Evolutionary conservation across 2,888 invertebrate species (phyloP), one percentile per base, ranked within the genome.

Genomic region (Agriopis aurantiaria): DNA sequence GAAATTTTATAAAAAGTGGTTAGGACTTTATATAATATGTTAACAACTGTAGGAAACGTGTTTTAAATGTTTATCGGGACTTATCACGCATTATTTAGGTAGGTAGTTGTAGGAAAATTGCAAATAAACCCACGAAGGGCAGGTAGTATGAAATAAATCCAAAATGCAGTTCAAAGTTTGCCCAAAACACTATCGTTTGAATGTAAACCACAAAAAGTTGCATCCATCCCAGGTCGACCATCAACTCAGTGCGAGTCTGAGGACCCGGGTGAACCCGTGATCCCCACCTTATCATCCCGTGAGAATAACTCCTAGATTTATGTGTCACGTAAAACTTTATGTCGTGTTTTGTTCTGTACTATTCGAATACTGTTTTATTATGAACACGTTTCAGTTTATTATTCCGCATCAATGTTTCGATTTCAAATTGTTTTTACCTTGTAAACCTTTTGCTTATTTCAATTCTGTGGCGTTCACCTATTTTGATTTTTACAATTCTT

Each of bases 231-330:
- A 72, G 65, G 68, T 69, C 75, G 79, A 66, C 65, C 76, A 78
- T 74, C 76, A 74, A 76, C 72, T 62, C 33, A 55, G 72, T 49
- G 14, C 65, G 73, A 71, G 66, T 55, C 69, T 72, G 70, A 69
- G 68, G 23, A 46, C 52, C 41, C 58, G 14, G 63, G 52, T 70
- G 72, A 80, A 81, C 81, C 82, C 84, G 76, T 82, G 83, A 83
- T 81, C 87, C 88, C 85, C 84, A 85, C 87, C 88, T 91, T 90
- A 91, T 91, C 91, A 92, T 91, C 92, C 92, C 91, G 85, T 86
- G 92, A 88, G 92, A 91, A 92, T 92, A 92, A 90, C 91, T 92
- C 86, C 85, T 85, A 90, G 90, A 93, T 93, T 92, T 92, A 93
- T 92, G 91, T 85, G 86, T 82, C 86, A 86, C 89, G 90, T 92